Conservation (phyloP, 2,113 vertebrate species). For the Anguilla rostrata region DNA sequence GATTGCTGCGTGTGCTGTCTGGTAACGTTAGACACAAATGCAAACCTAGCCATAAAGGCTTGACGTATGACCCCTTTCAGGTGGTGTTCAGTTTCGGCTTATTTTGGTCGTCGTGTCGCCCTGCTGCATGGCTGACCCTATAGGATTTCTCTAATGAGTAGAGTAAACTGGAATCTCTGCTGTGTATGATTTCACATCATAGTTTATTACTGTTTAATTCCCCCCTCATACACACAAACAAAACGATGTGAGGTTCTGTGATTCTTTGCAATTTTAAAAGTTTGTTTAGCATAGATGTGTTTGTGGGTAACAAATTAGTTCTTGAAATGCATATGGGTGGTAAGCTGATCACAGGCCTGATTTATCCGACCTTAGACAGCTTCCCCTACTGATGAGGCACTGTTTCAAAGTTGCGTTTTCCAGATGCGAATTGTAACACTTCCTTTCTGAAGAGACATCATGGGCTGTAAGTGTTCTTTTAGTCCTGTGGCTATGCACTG, state of each 20-base stretch:
- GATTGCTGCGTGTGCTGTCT: neutral
- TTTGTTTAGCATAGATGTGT: neutral
- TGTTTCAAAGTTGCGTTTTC: neutral
- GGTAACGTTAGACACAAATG: neutral
- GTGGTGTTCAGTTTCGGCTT: neutral
- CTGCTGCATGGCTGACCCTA: neutral
- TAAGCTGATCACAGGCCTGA: neutral
- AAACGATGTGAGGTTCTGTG: neutral
- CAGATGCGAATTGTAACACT: neutral
- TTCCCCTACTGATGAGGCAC: neutral
- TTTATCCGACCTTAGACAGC: neutral
- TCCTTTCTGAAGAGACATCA: neutral
- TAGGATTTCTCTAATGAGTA: neutral
- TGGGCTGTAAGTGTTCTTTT: neutral
- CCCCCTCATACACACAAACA: neutral
- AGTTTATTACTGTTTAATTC: neutral
- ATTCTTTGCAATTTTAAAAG: neutral
- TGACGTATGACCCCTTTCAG: neutral
- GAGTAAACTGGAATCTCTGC: neutral
- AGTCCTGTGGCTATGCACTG: neutral
- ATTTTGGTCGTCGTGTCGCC: neutral
- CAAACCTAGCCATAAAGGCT: neutral
- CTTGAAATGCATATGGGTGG: neutral
- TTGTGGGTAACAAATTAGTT: neutral
- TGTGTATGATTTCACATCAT: neutral